These are phyloP conservation scores for Xenops minutus DNA, from an alignment of 2,797 vertebrate genomes.

Conservation along the genomic window DNA sequence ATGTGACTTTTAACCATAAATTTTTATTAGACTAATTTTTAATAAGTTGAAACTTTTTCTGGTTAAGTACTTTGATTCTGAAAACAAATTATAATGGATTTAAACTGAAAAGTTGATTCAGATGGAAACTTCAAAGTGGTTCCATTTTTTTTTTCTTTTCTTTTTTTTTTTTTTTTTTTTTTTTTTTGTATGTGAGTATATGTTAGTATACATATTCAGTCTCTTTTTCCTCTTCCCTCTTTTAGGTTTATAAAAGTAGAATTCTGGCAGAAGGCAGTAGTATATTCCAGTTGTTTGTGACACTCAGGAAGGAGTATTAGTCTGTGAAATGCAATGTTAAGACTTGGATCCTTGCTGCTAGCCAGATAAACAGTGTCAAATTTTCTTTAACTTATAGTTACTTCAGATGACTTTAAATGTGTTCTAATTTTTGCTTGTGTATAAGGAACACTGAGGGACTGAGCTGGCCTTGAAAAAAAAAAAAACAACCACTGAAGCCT, in stretches of 20 bases:
- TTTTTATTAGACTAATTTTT: neutral
- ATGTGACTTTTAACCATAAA: neutral
- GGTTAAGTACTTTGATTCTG: neutral
- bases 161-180: too few species aligned
- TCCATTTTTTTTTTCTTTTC: neutral
- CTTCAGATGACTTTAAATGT: neutral
- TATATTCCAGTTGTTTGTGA: neutral
- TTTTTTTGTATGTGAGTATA: neutral
- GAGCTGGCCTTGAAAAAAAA: neutral
- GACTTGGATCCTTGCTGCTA: neutral
- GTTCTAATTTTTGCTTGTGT: neutral
- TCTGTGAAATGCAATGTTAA: neutral
- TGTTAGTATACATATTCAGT: neutral
- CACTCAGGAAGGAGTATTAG: neutral
- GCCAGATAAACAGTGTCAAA: neutral
- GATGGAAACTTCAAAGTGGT: neutral
- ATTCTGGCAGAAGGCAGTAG: neutral
- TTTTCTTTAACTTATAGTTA: neutral
- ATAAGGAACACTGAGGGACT: neutral
- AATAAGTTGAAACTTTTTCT: neutral
- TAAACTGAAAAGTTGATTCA: neutral
- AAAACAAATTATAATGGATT: neutral
- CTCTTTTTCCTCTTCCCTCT: neutral
- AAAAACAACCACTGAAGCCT: neutral
- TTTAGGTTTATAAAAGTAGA: neutral